These are phyloP conservation scores for Hartigia nigra DNA, from an alignment of 2,888 invertebrate species.

Conservation along the genomic window DNA sequence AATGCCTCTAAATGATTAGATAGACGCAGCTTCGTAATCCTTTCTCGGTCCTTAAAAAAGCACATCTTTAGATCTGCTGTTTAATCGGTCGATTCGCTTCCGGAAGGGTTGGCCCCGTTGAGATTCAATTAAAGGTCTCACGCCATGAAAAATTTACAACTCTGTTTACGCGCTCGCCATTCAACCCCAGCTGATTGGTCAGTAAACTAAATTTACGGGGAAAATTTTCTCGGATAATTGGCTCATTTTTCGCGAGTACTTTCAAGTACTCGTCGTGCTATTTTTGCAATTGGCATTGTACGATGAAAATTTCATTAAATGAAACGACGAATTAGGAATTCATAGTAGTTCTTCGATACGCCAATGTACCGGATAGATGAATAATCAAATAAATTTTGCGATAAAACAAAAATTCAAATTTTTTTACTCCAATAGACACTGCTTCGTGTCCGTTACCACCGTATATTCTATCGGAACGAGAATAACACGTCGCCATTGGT, in stretches of 20 bases:
- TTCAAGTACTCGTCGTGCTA: not conserved
- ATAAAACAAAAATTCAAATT: not conserved
- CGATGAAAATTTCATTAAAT: not conserved
- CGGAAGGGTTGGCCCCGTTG: conserved; percentile 6
- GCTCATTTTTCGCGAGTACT: conserved; percentile 1
- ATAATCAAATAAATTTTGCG: not conserved
- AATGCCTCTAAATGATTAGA: too few relatives aligned
- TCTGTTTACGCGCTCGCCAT: conserved; percentile 51
- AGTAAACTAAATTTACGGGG: conserved; percentile 20
- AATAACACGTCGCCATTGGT: not conserved
- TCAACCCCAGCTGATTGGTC: conserved; percentile 38
- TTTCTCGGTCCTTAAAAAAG: not conserved
- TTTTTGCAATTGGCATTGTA: not conserved
- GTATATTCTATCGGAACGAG: not conserved
- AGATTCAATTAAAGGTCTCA: conserved; percentile 48
- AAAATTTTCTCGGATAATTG: not conserved
- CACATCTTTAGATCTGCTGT: not conserved
- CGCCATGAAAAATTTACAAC: conserved; percentile 50
- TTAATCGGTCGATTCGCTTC: conserved; percentile 14
- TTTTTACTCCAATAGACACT: not conserved
- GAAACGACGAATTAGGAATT: not conserved
- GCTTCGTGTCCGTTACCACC: not conserved
- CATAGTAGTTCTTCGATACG: not conserved
- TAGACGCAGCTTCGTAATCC: too few relatives aligned
- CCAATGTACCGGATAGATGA: not conserved